phyloP scores from a whole-genome alignment of 2,888 invertebrate genomes.

The Prosapia bicincta region DNA sequence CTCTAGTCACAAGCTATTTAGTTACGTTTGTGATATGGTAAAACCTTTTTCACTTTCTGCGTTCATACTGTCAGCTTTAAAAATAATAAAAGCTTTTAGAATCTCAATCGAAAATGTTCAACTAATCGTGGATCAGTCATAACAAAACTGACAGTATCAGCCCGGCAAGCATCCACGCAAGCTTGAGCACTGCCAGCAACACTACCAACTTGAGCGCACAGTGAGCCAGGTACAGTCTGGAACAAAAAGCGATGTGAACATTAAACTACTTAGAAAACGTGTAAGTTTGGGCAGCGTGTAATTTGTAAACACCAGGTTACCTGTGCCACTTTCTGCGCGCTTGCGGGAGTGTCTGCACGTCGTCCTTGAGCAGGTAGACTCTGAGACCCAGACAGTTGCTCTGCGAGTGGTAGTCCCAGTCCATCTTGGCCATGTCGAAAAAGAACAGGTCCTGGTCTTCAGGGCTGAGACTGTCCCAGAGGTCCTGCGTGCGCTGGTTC shows the following conservation, averaged over 20 bases:
- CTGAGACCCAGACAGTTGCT: slow-evolving; percentile 52
- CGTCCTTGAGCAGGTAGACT: slow-evolving; percentile 51
- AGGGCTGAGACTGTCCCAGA: slow-evolving; percentile 45
- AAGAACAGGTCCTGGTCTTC: slow-evolving; percentile 47
- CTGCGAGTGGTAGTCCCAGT: slow-evolving; percentile 52
- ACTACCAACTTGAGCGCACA: background rate
- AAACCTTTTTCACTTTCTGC: no score
- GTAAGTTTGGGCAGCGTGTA: no score
- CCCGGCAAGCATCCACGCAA: background rate
- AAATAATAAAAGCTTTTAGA: no score
- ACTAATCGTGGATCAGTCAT: no score
- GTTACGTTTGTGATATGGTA: no score
- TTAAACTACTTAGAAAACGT: no score
- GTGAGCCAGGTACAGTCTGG: background rate
- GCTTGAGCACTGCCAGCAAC: background rate
- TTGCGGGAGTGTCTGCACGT: slow-evolving; percentile 45
- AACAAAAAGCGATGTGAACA: background rate
- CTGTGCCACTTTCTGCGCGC: slow-evolving; percentile 44
- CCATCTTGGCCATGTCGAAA: slow-evolving; percentile 49
- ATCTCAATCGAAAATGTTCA: no score
- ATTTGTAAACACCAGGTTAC: slow-evolving; percentile 32
- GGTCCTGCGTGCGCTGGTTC: slow-evolving; percentile 43
- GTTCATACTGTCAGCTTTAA: no score
- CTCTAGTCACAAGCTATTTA: no score
- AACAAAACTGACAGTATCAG: no score